Evolutionary conservation across 53 echinoderm and acorn worm genomes (phyloP), one percentile per base, ranked within the genome.

Genomic region (Antedon mediterranea): DNA sequence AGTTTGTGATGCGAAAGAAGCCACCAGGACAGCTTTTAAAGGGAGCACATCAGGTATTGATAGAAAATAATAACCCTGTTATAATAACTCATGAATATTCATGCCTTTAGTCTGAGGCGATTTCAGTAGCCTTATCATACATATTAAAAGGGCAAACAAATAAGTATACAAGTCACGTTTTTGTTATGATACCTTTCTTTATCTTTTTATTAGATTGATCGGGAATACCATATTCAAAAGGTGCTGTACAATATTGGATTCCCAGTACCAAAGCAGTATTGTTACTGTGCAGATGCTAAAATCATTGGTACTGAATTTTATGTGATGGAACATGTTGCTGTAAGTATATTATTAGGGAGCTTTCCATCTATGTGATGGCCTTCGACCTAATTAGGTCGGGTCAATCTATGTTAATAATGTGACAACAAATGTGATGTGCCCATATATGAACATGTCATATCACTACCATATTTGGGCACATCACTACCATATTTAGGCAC

Each of bases 11-110:
- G 90, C 84, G 95, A 43, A 94, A 94, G 91, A 94, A 94, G 41
- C 95, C 95, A 27, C 95, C 95, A 71, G 95, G 95, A 30, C 78
- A 79, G 37, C 87, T 94, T 26, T 82, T 94, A 33, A 83, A 83
- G 76, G 95, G 95, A 75, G 91, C 95, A 29, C 95, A 94, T 83
- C 95, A 94, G 95, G 95, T 89, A 73, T n/a, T n/a, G n/a, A n/a
- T n/a, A n/a, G n/a, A n/a, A n/a, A n/a, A n/a, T n/a, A n/a, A n/a
- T 44, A 13, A 44, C 57, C 13, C 57, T 44, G 57, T 44, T 44
- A 23, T 23, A 23, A n/a, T n/a, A 15, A 23, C 57, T n/a, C n/a
- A n/a, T n/a, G n/a, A n/a, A n/a, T n/a, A n/a, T n/a, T n/a, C n/a
- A n/a, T n/a, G n/a, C n/a, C n/a, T n/a, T n/a, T n/a, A n/a, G n/a